These are phyloP conservation scores for Clunio marinus DNA, from an alignment of 2,888 invertebrate genomes.

Conservation along the genomic window DNA sequence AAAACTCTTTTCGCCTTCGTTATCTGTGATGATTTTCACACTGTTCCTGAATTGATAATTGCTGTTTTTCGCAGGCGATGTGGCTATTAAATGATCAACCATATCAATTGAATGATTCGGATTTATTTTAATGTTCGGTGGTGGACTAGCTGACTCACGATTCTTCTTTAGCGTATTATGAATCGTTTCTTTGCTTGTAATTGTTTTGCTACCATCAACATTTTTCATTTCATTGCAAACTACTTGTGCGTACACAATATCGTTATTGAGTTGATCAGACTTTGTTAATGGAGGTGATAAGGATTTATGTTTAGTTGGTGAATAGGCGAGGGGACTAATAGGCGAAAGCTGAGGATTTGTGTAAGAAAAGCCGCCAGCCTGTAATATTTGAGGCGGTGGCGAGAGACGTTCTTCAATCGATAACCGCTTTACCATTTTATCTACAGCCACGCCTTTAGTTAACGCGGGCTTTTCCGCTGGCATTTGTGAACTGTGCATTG, in stretches of 20 bases:
- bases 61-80: background rate
- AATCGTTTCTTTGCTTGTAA: conserved; percentile 50
- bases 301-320: conserved; percentile 51
- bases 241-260: conserved; percentile 75
- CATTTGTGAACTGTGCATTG: conserved; percentile 71
- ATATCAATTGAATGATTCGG: conserved; percentile 43
- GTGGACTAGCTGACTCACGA: conserved; percentile 42
- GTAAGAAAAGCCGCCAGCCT: conserved; percentile 69
- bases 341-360: conserved; percentile 60
- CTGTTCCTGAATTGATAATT: conserved; percentile 8
- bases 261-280: conserved; percentile 50
- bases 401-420: conserved; percentile 67
- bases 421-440: conserved; percentile 70
- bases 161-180: conserved; percentile 45
- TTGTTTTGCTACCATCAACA: conserved; percentile 44
- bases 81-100: conserved; percentile 59
- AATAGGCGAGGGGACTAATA: conserved; percentile 54
- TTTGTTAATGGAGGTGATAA: conserved; percentile 53
- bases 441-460: conserved; percentile 68
- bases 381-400: conserved; percentile 66
- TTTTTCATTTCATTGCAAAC: conserved; percentile 52
- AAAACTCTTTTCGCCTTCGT: background rate
- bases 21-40: conserved; percentile 1
- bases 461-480: conserved; percentile 65
- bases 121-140: conserved; percentile 43